Percentiles rank a stretch among this genome's conserved stretches.
These are phyloP conservation scores for Geodia barretti DNA, from an alignment of 37 sponge, comb jelly and placozoan species.

Conservation along the genomic window DNA sequence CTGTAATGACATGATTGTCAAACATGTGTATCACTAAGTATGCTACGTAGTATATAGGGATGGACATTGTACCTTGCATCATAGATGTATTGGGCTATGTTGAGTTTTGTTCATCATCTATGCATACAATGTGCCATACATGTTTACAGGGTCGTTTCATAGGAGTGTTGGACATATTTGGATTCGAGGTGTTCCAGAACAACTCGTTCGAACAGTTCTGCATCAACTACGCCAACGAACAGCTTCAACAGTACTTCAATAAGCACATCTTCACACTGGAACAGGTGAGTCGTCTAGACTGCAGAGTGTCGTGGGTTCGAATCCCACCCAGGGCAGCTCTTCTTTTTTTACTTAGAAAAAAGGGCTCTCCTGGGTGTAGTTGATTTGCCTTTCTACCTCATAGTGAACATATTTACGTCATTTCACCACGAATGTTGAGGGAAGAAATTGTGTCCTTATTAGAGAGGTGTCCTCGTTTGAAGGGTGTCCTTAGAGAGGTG, in stretches of 20 bases:
- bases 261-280: conserved; percentile 95
- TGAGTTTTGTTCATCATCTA: not conserved
- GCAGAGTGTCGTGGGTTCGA: not conserved
- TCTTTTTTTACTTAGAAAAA: no score
- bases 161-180: conserved; percentile 98
- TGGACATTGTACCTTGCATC: no score
- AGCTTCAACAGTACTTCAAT: conserved; percentile 98
- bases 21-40: no score
- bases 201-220: conserved; percentile 99
- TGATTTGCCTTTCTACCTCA: not conserved
- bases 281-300: conserved; percentile 44
- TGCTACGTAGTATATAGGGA: no score
- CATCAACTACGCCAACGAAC: conserved; percentile 98
- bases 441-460: no score
- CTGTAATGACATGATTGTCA: no score
- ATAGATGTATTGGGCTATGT: no score
- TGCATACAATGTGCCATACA: not conserved
- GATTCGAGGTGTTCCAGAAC: conserved; percentile 93
- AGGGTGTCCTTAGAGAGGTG: no score
- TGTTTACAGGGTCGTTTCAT: conserved; percentile 71
- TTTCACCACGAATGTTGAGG: no score
- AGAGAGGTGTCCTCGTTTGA: not conserved
- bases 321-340: not conserved
- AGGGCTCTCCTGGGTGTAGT: not conserved
- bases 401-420: not conserved